phyloP scores from a whole-genome alignment of 2,113 vertebrate genomes.

The Macrotis lagotis region DNA sequence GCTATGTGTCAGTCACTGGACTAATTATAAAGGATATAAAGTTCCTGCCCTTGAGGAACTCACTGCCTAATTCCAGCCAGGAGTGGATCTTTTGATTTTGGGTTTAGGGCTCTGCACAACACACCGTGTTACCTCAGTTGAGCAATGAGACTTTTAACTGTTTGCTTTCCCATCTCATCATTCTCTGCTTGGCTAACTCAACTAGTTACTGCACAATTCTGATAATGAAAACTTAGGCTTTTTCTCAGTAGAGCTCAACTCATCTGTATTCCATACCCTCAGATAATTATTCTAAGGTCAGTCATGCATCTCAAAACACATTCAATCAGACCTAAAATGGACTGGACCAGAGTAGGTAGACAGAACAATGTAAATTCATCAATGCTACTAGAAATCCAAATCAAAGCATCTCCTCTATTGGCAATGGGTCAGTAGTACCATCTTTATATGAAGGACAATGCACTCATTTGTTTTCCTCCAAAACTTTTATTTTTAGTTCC shows the following conservation, averaged over 20 bases:
- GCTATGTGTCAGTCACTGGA: background rate
- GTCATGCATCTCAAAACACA: background rate
- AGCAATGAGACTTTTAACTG: background rate
- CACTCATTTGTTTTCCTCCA: background rate
- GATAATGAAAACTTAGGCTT: background rate
- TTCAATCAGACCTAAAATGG: background rate
- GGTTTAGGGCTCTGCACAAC: background rate
- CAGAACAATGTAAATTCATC: background rate
- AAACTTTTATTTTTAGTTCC: background rate
- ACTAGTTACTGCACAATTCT: background rate
- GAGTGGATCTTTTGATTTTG: background rate
- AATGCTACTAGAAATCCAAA: background rate
- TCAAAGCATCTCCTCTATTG: background rate
- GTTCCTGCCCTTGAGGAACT: background rate
- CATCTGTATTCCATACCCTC: background rate
- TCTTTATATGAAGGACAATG: background rate
- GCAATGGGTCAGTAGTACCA: background rate
- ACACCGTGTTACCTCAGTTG: background rate
- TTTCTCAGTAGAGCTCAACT: background rate
- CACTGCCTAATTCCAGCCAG: background rate
- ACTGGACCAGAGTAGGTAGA: background rate
- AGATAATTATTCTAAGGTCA: background rate
- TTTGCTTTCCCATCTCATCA: background rate
- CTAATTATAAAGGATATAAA: background rate
- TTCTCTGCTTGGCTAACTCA: background rate